A percentile compares a stretch with the other conserved stretches of the same genome.
Evolutionary conservation across 2,113 vertebrate genomes (phyloP).

Genomic region (Galbula dea): DNA sequence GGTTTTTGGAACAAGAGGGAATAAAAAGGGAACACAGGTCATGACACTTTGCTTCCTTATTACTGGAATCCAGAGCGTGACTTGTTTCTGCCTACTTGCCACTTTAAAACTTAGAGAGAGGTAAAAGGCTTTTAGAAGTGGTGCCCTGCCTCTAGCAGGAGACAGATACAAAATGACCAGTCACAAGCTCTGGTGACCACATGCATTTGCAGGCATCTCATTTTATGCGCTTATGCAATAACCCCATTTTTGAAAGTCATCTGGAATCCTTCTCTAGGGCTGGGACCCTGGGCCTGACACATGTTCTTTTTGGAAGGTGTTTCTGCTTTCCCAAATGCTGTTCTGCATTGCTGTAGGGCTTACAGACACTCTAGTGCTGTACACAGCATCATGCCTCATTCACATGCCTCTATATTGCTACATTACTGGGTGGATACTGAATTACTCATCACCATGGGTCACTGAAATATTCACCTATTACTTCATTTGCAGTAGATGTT

Average conservation of each 20-base stretch:
- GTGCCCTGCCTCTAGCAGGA: background rate
- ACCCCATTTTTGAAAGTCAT: slow-evolving; percentile 36
- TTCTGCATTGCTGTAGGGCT: slow-evolving; percentile 17
- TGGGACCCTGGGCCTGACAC: background rate
- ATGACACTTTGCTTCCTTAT: background rate
- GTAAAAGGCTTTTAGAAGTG: background rate
- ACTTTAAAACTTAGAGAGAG: background rate
- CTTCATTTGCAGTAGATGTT: slow-evolving; percentile 33
- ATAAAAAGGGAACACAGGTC: background rate
- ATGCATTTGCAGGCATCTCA: background rate
- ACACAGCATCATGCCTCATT: background rate
- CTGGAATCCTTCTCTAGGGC: slow-evolving; percentile 29
- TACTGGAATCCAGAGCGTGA: background rate
- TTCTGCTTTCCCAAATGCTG: slow-evolving; percentile 36
- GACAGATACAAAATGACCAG: accelerated
- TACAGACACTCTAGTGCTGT: background rate
- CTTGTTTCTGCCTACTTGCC: background rate
- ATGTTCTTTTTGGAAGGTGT: slow-evolving; percentile 48
- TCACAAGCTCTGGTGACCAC: background rate
- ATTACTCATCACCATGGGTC: slow-evolving; percentile 41
- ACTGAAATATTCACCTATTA: slow-evolving; percentile 37
- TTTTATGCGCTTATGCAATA: slow-evolving; percentile 20
- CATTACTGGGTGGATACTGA: slow-evolving; percentile 46
- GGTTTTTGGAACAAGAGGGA: background rate
- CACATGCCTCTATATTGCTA: slow-evolving; percentile 16